These are phyloP conservation scores for Albula goreensis DNA, from an alignment of 2,113 vertebrate genomes.

Conservation along the genomic window DNA sequence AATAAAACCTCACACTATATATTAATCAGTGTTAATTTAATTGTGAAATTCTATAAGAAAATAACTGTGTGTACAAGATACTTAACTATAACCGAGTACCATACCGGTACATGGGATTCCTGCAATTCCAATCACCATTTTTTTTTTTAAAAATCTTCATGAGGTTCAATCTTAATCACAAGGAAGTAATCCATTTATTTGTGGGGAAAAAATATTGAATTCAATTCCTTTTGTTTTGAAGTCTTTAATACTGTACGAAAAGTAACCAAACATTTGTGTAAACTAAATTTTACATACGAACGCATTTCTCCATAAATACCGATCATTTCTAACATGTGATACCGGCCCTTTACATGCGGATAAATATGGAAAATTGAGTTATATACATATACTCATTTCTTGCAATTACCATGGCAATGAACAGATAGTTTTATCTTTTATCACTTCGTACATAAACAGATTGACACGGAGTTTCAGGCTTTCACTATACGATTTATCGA, in stretches of 20 bases:
- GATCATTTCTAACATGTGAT: constrained; percentile 98
- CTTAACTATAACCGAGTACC: background rate
- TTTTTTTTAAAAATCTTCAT: background rate
- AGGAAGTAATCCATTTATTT: constrained; percentile 10
- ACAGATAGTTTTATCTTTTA: constrained; percentile 93
- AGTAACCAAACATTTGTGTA: constrained; percentile 99
- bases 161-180: background rate
- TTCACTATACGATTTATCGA: constrained; percentile 99
- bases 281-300: constrained; percentile 99
- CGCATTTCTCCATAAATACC: constrained; percentile 99
- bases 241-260: constrained; percentile 99
- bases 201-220: constrained; percentile 83
- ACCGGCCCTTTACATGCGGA: constrained; percentile 99
- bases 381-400: constrained; percentile 94
- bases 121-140: background rate
- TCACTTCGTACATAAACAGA: constrained; percentile 99
- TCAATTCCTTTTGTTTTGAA: constrained; percentile 79
- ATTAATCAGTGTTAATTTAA: background rate
- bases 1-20: background rate
- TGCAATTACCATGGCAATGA: constrained; percentile 94
- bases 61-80: background rate
- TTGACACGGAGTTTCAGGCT: constrained; percentile 99
- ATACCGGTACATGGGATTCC: background rate
- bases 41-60: background rate
- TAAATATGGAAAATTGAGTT: constrained; percentile 99